Percentiles rank a stretch among this genome's conserved stretches.
phyloP scores from a whole-genome alignment of 2,113 vertebrate genomes.

The Bubo scandiacus region DNA sequence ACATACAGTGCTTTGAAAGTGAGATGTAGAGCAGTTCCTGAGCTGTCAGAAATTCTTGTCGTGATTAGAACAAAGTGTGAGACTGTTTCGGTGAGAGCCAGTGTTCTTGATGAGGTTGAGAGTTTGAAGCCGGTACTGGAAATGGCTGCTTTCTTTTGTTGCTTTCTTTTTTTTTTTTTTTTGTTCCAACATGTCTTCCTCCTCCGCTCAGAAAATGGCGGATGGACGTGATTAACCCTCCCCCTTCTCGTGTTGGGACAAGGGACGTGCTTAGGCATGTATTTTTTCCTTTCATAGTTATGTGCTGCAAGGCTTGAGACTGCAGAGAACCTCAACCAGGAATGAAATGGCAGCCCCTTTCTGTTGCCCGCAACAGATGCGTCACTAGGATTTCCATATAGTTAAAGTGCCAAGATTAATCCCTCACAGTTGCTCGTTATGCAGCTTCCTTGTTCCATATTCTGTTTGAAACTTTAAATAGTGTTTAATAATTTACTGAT shows the following conservation, averaged over 20 bases:
- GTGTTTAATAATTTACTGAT: not conserved
- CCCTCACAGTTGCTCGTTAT: not conserved
- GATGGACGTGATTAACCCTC: constrained; percentile 82
- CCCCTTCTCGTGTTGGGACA: constrained; percentile 61
- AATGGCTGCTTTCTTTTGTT: constrained; percentile 99
- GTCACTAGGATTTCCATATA: constrained; percentile 17
- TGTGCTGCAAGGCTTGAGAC: constrained; percentile 21
- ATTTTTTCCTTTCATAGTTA: constrained; percentile 46
- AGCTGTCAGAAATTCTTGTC: not conserved
- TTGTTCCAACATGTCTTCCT: constrained; percentile 97
- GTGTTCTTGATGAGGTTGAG: not conserved
- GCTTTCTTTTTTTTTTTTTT: constrained; percentile 68
- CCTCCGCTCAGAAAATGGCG: constrained; percentile 96
- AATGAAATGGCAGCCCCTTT: constrained; percentile 51
- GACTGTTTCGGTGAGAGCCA: not conserved
- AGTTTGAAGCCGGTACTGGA: constrained; percentile 72
- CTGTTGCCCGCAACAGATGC: constrained; percentile 57
- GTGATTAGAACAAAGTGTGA: not conserved
- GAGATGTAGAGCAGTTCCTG: not conserved
- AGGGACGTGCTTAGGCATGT: constrained; percentile 38
- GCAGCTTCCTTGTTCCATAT: not conserved
- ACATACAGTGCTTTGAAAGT: not conserved
- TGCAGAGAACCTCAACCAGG: not conserved
- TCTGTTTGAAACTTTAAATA: not conserved
- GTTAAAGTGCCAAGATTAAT: constrained; percentile 6